Evolutionary conservation across 2,797 vertebrate genomes (phyloP).

Genomic region (Gorsachius magnificus): DNA sequence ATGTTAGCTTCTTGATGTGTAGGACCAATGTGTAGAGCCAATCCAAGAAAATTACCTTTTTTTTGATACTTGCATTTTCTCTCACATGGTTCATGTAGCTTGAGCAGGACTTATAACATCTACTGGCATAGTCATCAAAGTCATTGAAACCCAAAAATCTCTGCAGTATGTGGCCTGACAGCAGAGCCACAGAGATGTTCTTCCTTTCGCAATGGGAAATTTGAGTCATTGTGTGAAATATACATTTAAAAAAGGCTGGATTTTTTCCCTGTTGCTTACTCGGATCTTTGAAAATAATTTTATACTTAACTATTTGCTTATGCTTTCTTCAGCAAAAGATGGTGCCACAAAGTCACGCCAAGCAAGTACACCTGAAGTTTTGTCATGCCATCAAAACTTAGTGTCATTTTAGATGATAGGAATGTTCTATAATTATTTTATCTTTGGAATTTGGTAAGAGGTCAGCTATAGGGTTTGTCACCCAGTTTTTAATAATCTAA

Average conservation of each 20-base stretch:
- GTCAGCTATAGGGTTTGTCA: neutral
- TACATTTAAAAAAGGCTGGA: accelerated
- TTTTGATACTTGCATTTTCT: neutral
- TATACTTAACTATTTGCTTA: neutral
- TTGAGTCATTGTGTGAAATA: neutral
- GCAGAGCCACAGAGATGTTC: neutral
- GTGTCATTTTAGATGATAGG: neutral
- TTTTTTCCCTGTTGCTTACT: neutral
- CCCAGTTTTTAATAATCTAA: neutral
- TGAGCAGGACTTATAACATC: accelerated
- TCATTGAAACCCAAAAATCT: neutral
- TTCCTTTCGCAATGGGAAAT: neutral
- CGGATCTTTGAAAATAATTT: neutral
- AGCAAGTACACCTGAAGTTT: neutral
- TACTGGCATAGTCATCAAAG: neutral
- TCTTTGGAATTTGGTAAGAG: neutral
- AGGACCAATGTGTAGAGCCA: neutral
- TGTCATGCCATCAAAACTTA: neutral
- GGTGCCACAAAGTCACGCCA: neutral
- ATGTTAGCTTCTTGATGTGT: neutral
- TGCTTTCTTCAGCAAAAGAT: neutral
- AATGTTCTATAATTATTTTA: neutral
- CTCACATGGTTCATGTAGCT: neutral
- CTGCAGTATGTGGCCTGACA: neutral
- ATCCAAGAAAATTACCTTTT: neutral